Evolutionary conservation across 2,113 vertebrate species (phyloP), one percentile per base, ranked within the genome.

Genomic region (Pelobates fuscus): DNA sequence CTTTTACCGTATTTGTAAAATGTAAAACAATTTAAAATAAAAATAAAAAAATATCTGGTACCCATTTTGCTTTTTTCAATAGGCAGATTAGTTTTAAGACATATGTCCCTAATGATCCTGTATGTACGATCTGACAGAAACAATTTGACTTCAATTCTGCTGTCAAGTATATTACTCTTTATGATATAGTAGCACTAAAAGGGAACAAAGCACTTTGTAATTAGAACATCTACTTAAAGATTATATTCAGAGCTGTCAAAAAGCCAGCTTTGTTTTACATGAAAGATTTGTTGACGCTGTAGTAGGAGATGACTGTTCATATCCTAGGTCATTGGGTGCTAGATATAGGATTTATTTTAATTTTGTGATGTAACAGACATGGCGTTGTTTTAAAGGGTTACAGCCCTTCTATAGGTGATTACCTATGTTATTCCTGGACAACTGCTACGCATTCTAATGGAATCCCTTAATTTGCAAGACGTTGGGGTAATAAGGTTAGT

Each of bases 111-210:
- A 49, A 49, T 17, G 44, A 49, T 49, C 44, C 17, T 17, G 44
- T 4, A 17, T 49, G 17, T 49, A 49, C 3, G 17, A 49, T 49
- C 15, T 18, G 44, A 49, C 44, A 49, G 44, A 49, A 49, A 49
- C 44, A 49, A 49, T 49, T 49, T 49, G 44, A 49, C 44, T 49
- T 49, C 17, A 49, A 49, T 49, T 49, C 44, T 17, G 44, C 44
- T 49, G 44, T 18, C 44, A 49, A 18, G 15, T 49, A 49, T 18
- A 1, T 49, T 49, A 14, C 44, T 49, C 44, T 49, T 49, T 49
- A 3, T 49, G 44, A 49, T 49, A 49, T 17, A 49, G 10, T 49
- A 49, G 44, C 44, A 49, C 12, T 49, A 49, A 49, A 49, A 49
- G 17, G 44, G 44, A 49, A 49, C 2, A 49, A 49, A 17, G 44